Percentiles rank a stretch among this genome's conserved stretches.
Conservation (phyloP, 64 coral and sea anemone genomes). For the Montipora capricornis region DNA sequence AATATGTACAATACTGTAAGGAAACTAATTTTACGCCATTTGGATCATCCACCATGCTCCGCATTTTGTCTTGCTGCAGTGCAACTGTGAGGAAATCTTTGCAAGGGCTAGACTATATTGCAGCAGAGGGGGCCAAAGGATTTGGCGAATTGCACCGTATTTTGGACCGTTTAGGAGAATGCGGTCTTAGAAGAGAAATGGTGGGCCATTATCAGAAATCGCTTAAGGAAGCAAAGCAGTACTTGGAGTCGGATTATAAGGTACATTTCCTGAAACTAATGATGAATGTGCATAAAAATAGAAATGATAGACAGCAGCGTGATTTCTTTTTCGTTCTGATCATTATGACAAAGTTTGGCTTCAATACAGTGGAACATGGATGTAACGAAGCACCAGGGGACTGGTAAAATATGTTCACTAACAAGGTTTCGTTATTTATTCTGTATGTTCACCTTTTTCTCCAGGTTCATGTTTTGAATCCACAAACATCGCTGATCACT, state of each 20-base stretch:
- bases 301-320: not conserved
- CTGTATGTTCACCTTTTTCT: not conserved
- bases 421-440: not conserved
- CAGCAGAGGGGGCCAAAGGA: not conserved
- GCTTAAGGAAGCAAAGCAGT: not conserved
- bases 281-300: not conserved
- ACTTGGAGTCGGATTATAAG: not conserved
- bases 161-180: not conserved
- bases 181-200: not conserved
- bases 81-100: not conserved
- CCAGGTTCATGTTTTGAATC: not conserved
- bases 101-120: not conserved
- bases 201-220: not conserved
- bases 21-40: conserved; percentile 11
- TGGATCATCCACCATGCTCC: not conserved
- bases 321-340: not conserved
- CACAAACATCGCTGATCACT: conserved; percentile 4
- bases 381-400: no score
- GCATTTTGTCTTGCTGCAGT: not conserved
- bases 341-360: not conserved
- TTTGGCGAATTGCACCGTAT: not conserved
- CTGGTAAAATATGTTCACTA: not conserved
- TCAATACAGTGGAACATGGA: not conserved
- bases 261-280: not conserved
- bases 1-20: not conserved